Base-by-base conservation (phyloP, 2,113 vertebrate genomes). In the Eudyptes chrysolophus region DNA sequence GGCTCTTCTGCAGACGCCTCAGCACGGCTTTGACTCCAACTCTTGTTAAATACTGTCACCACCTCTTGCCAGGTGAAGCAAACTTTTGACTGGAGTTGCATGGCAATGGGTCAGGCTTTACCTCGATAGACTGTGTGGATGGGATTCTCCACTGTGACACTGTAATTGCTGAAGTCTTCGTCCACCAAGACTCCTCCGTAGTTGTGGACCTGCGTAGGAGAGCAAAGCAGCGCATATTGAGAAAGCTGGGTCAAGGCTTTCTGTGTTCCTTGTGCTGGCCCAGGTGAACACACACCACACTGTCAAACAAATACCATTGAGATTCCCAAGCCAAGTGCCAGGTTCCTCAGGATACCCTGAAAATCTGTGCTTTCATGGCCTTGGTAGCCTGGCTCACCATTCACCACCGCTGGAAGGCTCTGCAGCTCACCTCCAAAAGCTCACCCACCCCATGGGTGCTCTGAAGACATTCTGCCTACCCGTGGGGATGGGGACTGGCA, bases 151-250 rank as follows among this genome's bases (percentile, higher is more conserved):
- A 99, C 97, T 16, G 98, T 94, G 36, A 97, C 99, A 13, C 98
- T 99, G 98, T 99, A 99, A 95, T 99, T 99, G 96, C 90, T 98
- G 97, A 99, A 99, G 96, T 99, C 99, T 38, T 99, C 98, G 81
- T 99, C 99, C 54, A 97, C 98, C 88, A 99, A 95, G 82, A 99
- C 98, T 40, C 99, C 99, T 25, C 99, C 99, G 15, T 97, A 98
- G 19, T 48, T 98, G 92, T 97, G 98, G 66, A 99, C 99, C 99
- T 99, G 94, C 16, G 60, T 0, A 71, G 55, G 11, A 78, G 16
- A 77, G 46, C 64, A 88, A 60, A 80, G 87, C 81, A 87, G 40
- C 0, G 10, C 72, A 48, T 2, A 4, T 46, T 80, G 89, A 86
- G 71, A 27, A 36, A 52, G 38, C 29, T 15, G 54, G 48, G 49